phyloP scores from a whole-genome alignment of 2,797 vertebrate genomes.

The Etheostoma perlongum region DNA sequence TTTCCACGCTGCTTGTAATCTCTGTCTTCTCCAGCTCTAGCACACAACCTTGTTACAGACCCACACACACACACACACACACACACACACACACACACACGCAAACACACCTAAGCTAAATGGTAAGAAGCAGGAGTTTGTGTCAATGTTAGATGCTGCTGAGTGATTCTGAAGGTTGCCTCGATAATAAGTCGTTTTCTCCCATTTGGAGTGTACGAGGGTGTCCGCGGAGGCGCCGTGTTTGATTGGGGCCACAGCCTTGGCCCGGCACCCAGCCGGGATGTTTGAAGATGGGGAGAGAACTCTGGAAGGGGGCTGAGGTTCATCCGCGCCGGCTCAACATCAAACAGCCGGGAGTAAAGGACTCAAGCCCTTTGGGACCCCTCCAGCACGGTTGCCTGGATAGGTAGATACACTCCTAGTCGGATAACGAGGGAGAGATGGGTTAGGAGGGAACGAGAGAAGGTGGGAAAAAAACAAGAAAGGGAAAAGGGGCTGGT shows the following conservation, averaged over 20 bases:
- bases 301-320: conserved; percentile 72
- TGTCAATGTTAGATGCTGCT: conserved; percentile 50
- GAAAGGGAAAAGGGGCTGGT: not conserved
- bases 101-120: conserved; percentile 37
- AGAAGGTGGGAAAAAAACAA: conserved; percentile 4
- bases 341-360: conserved; percentile 82
- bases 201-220: conserved; percentile 59
- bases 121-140: conserved; percentile 58
- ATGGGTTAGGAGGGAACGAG: not conserved
- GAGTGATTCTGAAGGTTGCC: conserved; percentile 76
- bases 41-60: conserved; percentile 15
- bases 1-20: conserved; percentile 9
- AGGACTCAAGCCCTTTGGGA: conserved; percentile 79
- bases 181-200: conserved; percentile 76
- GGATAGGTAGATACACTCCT: conserved; percentile 72
- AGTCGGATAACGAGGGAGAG: conserved; percentile 27
- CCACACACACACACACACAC: not conserved
- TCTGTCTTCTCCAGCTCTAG: conserved; percentile 6
- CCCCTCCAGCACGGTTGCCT: conserved; percentile 69
- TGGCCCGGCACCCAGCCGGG: conserved; percentile 73
- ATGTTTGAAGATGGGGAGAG: conserved; percentile 76
- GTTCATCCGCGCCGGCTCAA: conserved; percentile 73
- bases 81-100: conserved; percentile 10
- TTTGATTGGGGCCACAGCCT: conserved; percentile 82
- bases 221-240: conserved; percentile 65